Evolutionary conservation across 2,888 invertebrate genomes (phyloP).

Genomic region (Yponomeuta malinellus): DNA sequence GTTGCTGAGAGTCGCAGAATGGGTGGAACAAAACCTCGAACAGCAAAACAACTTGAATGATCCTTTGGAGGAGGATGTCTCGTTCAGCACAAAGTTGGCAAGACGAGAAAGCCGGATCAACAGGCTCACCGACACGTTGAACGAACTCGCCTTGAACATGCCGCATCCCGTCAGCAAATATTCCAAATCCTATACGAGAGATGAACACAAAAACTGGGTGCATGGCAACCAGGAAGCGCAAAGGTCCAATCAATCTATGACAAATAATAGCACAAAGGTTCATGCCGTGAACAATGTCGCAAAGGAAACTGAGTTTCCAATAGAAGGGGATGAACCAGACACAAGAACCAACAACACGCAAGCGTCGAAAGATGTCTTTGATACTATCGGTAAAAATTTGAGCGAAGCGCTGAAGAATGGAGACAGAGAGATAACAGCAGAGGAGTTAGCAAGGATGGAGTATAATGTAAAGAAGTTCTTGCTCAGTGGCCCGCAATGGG

Average conservation of each 20-base stretch:
- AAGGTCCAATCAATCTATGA: conserved; percentile 23
- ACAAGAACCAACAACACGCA: conserved; percentile 45
- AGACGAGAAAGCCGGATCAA: conserved; percentile 55
- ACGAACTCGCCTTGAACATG: conserved; percentile 66
- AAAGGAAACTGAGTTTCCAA: conserved; percentile 66
- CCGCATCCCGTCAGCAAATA: conserved; percentile 69
- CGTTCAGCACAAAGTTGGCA: conserved; percentile 42
- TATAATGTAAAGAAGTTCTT: conserved; percentile 86
- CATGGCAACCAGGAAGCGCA: conserved; percentile 37
- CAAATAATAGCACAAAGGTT: neutral
- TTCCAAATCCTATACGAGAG: conserved; percentile 49
- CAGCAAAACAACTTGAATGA: conserved; percentile 66
- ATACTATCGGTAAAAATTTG: conserved; percentile 37
- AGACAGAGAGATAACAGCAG: conserved; percentile 62
- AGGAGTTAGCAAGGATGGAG: conserved; percentile 83
- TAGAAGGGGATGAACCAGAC: conserved; percentile 54
- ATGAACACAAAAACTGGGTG: conserved; percentile 47
- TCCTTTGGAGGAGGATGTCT: conserved; percentile 59
- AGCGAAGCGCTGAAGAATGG: conserved; percentile 44
- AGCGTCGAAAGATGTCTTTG: conserved; percentile 22
- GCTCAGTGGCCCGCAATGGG: conserved; percentile 74
- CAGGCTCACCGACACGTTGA: conserved; percentile 59
- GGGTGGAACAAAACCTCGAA: conserved; percentile 82
- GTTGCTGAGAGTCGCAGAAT: conserved; percentile 82
- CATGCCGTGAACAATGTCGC: conserved; percentile 37